These are phyloP conservation scores for Lepidostoma basale DNA, from an alignment of 1,140 invertebrate species.

Conservation along the genomic window DNA sequence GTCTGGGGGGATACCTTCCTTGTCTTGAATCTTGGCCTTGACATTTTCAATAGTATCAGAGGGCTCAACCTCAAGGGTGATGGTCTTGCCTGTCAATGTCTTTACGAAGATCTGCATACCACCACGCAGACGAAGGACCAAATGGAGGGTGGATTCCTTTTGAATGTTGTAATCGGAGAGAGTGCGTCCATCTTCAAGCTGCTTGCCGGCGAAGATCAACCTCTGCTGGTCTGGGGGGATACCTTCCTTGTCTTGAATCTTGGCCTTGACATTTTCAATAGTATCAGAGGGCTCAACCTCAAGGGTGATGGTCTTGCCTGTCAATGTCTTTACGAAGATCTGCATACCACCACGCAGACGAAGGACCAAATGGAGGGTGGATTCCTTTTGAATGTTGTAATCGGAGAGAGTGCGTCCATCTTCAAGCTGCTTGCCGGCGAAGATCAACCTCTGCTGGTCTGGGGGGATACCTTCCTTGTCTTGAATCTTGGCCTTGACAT, in stretches of 20 bases:
- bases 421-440: conserved; percentile 80
- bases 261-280: not conserved
- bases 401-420: conserved; percentile 79
- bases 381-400: conserved; percentile 81
- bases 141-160: no score
- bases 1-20: no score
- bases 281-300: no score
- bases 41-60: no score
- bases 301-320: no score
- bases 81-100: no score
- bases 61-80: no score
- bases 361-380: conserved; percentile 76
- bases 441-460: conserved; percentile 81
- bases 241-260: not conserved
- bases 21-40: no score
- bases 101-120: no score
- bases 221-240: not conserved
- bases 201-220: not conserved
- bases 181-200: no score
- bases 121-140: no score
- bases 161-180: no score
- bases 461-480: conserved; percentile 76
- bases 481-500: conserved; percentile 82
- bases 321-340: conserved; percentile 85
- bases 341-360: conserved; percentile 80